Evolutionary conservation across 1,140 invertebrate genomes (phyloP).

Genomic region (Monomorium pharaonis): DNA sequence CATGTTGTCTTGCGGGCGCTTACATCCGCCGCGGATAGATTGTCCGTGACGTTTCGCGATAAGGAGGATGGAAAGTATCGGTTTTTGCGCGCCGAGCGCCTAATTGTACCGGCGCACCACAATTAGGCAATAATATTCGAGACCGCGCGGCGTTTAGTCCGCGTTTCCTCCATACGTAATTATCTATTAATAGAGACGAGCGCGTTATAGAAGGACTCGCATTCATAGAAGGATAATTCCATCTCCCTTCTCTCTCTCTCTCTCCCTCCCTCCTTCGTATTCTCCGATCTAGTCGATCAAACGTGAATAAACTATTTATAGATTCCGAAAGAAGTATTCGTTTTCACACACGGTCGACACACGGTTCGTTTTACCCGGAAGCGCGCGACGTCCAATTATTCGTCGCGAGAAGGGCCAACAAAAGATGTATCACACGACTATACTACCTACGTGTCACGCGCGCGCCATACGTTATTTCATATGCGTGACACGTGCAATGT

Average conservation of each 20-base stretch:
- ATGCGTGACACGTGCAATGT: conserved; percentile 41
- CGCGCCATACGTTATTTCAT: background rate
- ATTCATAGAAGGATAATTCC: background rate
- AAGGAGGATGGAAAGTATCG: conserved; percentile 51
- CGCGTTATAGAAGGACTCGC: background rate
- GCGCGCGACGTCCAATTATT: background rate
- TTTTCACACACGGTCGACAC: background rate
- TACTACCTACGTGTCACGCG: background rate
- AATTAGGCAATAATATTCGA: conserved; percentile 35
- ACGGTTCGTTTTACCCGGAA: background rate
- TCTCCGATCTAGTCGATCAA: background rate
- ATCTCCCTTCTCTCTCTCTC: background rate
- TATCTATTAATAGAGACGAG: conserved; percentile 42
- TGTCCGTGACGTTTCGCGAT: conserved; percentile 28
- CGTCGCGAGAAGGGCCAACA: background rate
- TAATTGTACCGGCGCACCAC: background rate
- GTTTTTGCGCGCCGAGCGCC: background rate
- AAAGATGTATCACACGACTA: background rate
- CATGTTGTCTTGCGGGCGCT: background rate
- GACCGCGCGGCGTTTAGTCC: background rate
- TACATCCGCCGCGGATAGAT: conserved; percentile 19
- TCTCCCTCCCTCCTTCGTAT: no score
- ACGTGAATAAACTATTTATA: background rate
- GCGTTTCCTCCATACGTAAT: conserved; percentile 40
- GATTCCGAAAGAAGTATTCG: background rate